Percentiles rank a stretch among this genome's conserved stretches.
These are phyloP conservation scores for Morpho achilles DNA, from an alignment of 2,888 invertebrate species.

Conservation along the genomic window DNA sequence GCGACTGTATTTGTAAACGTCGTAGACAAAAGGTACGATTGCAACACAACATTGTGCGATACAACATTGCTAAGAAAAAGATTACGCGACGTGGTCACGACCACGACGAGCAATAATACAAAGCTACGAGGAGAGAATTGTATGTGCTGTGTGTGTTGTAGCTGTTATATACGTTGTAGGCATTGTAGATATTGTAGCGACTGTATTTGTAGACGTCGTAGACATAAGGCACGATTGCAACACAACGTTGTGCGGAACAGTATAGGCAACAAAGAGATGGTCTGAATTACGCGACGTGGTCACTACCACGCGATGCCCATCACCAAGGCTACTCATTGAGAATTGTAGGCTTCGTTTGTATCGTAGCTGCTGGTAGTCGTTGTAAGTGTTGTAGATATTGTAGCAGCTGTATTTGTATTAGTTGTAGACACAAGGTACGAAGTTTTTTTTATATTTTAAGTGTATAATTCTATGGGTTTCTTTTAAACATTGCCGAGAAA, in stretches of 20 bases:
- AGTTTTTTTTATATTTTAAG: no score
- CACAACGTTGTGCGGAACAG: slow-evolving; percentile 44
- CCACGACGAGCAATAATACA: slow-evolving; percentile 80
- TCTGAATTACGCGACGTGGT: slow-evolving; percentile 80
- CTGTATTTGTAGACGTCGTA: background rate
- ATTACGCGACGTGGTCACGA: slow-evolving; percentile 79
- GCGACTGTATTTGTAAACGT: background rate
- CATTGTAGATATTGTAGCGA: background rate
- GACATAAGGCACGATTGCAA: background rate
- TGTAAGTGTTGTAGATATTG: background rate
- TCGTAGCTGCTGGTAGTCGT: slow-evolving; percentile 13
- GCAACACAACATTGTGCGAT: slow-evolving; percentile 1
- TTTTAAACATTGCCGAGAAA: no score
- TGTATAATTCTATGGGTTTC: no score
- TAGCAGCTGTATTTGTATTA: background rate
- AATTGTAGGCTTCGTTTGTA: slow-evolving; percentile 21
- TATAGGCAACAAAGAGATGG: slow-evolving; percentile 81
- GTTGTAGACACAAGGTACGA: background rate
- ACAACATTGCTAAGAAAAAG: slow-evolving; percentile 82
- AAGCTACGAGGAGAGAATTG: slow-evolving; percentile 77
- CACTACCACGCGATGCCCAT: slow-evolving; percentile 77
- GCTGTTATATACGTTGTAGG: slow-evolving; percentile 15
- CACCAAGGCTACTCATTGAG: slow-evolving; percentile 81
- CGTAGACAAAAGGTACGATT: background rate
- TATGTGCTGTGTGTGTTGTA: slow-evolving; percentile 18